Evolutionary conservation across 2,888 invertebrate genomes (phyloP).

Genomic region (Eupithecia centaureata): DNA sequence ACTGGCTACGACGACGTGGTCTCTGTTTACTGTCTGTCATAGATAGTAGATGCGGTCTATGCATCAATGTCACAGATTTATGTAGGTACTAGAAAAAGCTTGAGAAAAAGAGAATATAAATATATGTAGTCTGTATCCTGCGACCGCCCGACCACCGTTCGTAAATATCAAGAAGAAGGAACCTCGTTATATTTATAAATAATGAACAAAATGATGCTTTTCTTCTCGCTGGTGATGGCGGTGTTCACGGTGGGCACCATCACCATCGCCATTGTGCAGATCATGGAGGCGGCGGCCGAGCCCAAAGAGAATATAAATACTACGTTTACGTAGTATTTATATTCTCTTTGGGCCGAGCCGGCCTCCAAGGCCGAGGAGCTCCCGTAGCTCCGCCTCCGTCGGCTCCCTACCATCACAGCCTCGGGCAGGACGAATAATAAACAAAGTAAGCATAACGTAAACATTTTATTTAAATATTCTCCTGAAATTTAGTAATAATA

Average conservation of each 20-base stretch:
- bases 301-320: no score
- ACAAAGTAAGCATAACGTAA: conserved; percentile 74
- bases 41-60: no score
- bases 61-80: no score
- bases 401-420: no score
- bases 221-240: conserved; percentile 65
- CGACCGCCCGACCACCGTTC: not conserved
- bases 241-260: conserved; percentile 57
- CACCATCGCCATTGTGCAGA: conserved; percentile 54
- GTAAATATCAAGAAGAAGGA: no score
- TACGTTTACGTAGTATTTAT: no score
- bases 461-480: conserved; percentile 80
- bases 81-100: no score
- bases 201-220: conserved; percentile 59
- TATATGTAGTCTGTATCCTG: no score
- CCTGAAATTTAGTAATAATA: conserved; percentile 73
- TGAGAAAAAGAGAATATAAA: no score
- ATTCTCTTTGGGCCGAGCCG: no score
- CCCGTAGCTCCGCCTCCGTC: not conserved
- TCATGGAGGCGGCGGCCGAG: conserved; percentile 48
- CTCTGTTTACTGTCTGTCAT: no score
- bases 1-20: no score
- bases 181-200: not conserved
- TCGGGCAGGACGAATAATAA: conserved; percentile 44
- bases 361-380: not conserved